These are phyloP conservation scores for Anthophora plumipes DNA, from an alignment of 2,888 invertebrate genomes.

Conservation along the genomic window DNA sequence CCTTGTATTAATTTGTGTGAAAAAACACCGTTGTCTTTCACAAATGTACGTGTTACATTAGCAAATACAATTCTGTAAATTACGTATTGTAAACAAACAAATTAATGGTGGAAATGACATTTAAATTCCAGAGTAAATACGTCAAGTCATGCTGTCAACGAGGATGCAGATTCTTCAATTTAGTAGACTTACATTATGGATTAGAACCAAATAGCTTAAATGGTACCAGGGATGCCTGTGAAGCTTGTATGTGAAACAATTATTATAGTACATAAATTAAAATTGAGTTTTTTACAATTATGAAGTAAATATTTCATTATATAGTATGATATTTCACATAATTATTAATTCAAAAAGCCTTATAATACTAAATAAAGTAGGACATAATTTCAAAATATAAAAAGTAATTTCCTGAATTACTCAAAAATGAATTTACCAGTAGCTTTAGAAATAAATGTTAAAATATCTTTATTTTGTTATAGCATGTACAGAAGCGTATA, in stretches of 20 bases:
- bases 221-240: slow-evolving; percentile 78
- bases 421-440: not conserved
- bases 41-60: slow-evolving; percentile 68
- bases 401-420: not conserved
- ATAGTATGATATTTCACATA: not conserved
- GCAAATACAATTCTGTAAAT: not conserved
- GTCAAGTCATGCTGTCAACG: slow-evolving; percentile 81
- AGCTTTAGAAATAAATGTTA: not conserved
- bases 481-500: slow-evolving; percentile 83
- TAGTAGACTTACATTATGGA: slow-evolving; percentile 77
- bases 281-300: slow-evolving; percentile 1
- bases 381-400: not conserved
- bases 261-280: not conserved
- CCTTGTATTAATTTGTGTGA: slow-evolving; percentile 79
- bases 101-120: not conserved
- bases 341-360: not conserved
- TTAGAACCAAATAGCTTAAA: slow-evolving; percentile 76
- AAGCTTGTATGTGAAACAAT: slow-evolving; percentile 75
- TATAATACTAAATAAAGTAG: not conserved
- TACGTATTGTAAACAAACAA: not conserved
- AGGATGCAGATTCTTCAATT: slow-evolving; percentile 83
- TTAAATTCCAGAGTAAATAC: slow-evolving; percentile 71
- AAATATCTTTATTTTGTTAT: slow-evolving; percentile 44
- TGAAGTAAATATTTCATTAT: slow-evolving; percentile 6
- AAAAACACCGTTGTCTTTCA: slow-evolving; percentile 70